These are phyloP conservation scores for Coendou prehensilis DNA, from an alignment of 2,797 vertebrate genomes.

Conservation along the genomic window DNA sequence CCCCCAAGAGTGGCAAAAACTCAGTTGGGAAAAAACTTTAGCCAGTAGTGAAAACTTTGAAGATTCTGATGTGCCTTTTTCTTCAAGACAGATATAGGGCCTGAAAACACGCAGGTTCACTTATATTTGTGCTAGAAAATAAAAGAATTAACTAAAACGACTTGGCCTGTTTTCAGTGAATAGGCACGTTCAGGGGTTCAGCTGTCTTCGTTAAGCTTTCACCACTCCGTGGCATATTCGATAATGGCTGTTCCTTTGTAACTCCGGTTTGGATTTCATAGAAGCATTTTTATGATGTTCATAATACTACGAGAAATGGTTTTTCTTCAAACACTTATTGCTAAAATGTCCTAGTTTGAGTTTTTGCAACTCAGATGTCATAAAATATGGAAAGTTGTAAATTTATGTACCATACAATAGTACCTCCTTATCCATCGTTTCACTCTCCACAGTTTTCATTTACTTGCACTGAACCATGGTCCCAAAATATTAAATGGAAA, in stretches of 20 bases:
- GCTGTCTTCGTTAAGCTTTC: constrained; percentile 20
- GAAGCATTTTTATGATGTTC: constrained; percentile 38
- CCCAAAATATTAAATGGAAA: background rate
- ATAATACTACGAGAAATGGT: background rate
- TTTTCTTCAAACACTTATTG: constrained; percentile 39
- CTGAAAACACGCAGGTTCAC: background rate
- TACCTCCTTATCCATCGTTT: background rate
- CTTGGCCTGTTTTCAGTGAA: background rate
- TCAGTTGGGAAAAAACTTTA: constrained; percentile 30
- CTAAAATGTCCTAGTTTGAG: constrained; percentile 19
- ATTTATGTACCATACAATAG: background rate
- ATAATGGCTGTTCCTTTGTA: background rate
- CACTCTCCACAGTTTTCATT: background rate
- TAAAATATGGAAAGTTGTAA: constrained; percentile 35
- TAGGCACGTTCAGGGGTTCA: background rate
- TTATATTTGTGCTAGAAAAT: constrained; percentile 47
- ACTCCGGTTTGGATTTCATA: constrained; percentile 12
- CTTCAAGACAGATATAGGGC: constrained; percentile 15
- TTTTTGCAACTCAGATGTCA: background rate
- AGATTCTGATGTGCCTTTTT: constrained; percentile 14
- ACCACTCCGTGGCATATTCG: background rate
- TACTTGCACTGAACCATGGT: background rate
- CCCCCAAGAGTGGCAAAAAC: constrained; percentile 35
- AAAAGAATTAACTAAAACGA: background rate
- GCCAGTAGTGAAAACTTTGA: background rate